phyloP scores from a whole-genome alignment of 1,140 invertebrate genomes.

The Protaetia brevitarsis region DNA sequence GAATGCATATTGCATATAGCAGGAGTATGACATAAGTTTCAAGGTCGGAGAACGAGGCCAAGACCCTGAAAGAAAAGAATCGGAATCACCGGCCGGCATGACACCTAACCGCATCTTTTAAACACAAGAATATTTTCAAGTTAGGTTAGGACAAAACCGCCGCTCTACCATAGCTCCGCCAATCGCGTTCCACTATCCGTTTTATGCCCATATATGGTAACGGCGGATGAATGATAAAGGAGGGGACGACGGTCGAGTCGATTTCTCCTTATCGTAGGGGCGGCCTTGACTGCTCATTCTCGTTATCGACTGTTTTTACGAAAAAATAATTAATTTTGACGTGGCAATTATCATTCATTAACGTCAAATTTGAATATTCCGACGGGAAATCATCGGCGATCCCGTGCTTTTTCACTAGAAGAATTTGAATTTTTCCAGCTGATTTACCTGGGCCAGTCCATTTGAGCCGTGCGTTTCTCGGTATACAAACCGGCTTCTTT shows the following conservation, averaged over 20 bases:
- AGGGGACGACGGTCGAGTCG: conserved; percentile 44
- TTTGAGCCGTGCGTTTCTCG: conserved; percentile 26
- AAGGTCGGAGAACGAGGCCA: conserved; percentile 27
- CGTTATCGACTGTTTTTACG: conserved; percentile 21
- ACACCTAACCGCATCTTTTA: conserved; percentile 18
- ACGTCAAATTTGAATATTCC: conserved; percentile 20
- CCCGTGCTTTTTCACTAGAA: neutral
- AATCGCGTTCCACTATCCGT: conserved; percentile 61
- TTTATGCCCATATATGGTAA: conserved; percentile 79
- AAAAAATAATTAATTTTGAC: conserved; percentile 20
- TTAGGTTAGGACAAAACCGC: conserved; percentile 37
- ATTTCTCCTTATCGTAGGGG: conserved; percentile 34
- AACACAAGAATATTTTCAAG: conserved; percentile 25
- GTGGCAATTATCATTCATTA: neutral
- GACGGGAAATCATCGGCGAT: neutral
- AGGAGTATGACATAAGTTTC: conserved; percentile 24
- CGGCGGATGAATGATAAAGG: conserved; percentile 55
- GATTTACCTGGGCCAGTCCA: conserved; percentile 31
- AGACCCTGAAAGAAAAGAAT: conserved; percentile 26
- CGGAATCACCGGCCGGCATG: conserved; percentile 32
- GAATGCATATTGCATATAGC: neutral
- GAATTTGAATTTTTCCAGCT: conserved; percentile 36
- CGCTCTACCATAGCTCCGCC: conserved; percentile 46
- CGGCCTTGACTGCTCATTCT: conserved; percentile 23
- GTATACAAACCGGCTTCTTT: conserved; percentile 37